phyloP scores from a whole-genome alignment of 1,140 invertebrate species.

The Amyelois transitella region DNA sequence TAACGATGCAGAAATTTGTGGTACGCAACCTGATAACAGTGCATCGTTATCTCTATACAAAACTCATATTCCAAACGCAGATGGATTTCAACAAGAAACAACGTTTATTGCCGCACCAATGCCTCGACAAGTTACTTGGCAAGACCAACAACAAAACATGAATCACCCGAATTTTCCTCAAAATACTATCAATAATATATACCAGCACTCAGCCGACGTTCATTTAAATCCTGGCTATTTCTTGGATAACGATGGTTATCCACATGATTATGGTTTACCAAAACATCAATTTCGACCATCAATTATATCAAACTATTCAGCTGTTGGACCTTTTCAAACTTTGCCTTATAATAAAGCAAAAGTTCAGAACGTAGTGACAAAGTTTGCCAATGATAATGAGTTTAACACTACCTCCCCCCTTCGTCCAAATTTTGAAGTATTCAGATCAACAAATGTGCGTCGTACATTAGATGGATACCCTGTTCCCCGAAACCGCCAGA shows the following conservation, averaged over 20 bases:
- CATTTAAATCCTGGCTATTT: slow-evolving; percentile 80
- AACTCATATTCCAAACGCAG: slow-evolving; percentile 46
- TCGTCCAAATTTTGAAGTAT: slow-evolving; percentile 56
- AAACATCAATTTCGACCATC: slow-evolving; percentile 76
- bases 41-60: slow-evolving; percentile 61
- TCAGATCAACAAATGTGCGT: slow-evolving; percentile 78
- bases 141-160: slow-evolving; percentile 56
- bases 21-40: slow-evolving; percentile 75
- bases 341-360: slow-evolving; percentile 80
- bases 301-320: slow-evolving; percentile 71
- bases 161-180: slow-evolving; percentile 70
- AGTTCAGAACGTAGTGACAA: slow-evolving; percentile 77
- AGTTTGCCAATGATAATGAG: slow-evolving; percentile 71
- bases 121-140: slow-evolving; percentile 71
- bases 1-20: slow-evolving; percentile 82
- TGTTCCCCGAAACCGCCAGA: slow-evolving; percentile 66
- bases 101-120: slow-evolving; percentile 59
- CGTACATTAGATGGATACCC: slow-evolving; percentile 88
- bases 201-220: slow-evolving; percentile 79
- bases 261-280: slow-evolving; percentile 85
- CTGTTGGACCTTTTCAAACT: slow-evolving; percentile 76
- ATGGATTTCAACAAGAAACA: slow-evolving; percentile 60
- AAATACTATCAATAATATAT: slow-evolving; percentile 57
- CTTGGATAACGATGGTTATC: slow-evolving; percentile 84
- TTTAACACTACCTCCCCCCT: slow-evolving; percentile 50